These are phyloP conservation scores for Oreotrochilus melanogaster DNA, from an alignment of 2,113 vertebrate species.

Conservation along the genomic window DNA sequence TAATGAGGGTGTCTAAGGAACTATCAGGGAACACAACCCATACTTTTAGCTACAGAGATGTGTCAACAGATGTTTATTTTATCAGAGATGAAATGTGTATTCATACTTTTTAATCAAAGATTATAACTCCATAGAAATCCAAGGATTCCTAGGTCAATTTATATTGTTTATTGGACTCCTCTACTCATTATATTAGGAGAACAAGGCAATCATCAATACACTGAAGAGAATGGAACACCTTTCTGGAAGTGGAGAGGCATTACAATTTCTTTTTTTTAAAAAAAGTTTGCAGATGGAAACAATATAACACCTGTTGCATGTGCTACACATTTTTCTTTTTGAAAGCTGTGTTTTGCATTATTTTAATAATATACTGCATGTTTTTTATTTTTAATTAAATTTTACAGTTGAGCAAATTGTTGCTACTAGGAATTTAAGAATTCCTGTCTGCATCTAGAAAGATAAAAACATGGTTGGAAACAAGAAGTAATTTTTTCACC, in stretches of 20 bases:
- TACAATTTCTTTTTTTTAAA: background rate
- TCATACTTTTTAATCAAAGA: background rate
- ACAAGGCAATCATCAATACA: background rate
- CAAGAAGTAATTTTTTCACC: too few relatives aligned
- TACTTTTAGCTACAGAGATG: background rate
- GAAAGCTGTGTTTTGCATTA: background rate
- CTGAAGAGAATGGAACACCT: background rate
- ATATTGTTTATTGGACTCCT: background rate
- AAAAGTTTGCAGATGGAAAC: background rate
- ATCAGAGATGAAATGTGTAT: background rate
- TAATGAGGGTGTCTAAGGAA: background rate
- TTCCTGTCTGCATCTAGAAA: background rate
- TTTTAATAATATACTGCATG: background rate
- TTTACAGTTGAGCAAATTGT: background rate
- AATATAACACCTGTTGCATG: background rate
- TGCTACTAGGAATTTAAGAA: background rate
- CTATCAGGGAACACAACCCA: background rate
- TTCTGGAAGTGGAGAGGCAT: background rate
- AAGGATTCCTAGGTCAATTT: background rate
- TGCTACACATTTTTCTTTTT: background rate
- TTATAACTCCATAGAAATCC: background rate
- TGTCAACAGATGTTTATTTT: background rate
- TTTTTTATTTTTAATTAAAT: background rate
- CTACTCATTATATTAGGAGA: background rate
- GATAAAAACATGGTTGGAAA: too few relatives aligned